These are phyloP conservation scores for Colletes collaris DNA, from an alignment of 2,888 invertebrate genomes.

Conservation along the genomic window DNA sequence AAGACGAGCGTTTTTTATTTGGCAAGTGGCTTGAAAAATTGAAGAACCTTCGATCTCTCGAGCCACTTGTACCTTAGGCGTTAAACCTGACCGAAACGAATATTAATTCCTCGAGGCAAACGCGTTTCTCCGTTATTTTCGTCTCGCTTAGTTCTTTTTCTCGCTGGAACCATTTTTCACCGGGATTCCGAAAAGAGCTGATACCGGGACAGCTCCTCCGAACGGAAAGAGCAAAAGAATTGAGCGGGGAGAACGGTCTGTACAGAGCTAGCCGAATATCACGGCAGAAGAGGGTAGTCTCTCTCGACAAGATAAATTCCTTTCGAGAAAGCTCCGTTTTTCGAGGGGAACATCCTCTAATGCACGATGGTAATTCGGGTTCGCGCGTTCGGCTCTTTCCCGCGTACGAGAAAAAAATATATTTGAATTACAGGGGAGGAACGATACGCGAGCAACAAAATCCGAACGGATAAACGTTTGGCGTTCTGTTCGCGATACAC, in stretches of 20 bases:
- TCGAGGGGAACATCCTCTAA: neutral
- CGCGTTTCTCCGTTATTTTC: neutral
- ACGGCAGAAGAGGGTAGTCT: too few species aligned
- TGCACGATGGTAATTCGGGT: neutral
- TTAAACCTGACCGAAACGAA: too few species aligned
- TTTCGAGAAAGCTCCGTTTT: neutral
- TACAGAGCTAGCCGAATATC: too few species aligned
- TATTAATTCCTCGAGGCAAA: conserved; percentile 33
- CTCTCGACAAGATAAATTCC: conserved; percentile 19
- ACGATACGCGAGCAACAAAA: too few species aligned
- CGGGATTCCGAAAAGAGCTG: conserved; percentile 19
- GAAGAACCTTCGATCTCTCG: neutral
- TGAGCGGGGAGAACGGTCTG: neutral
- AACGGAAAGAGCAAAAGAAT: conserved; percentile 18
- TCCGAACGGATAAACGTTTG: too few species aligned
- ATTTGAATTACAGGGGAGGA: too few species aligned
- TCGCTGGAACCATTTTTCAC: conserved; percentile 49
- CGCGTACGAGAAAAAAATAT: too few species aligned
- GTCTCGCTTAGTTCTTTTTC: conserved; percentile 41
- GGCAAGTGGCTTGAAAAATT: conserved; percentile 33
- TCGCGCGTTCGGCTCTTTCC: too few species aligned
- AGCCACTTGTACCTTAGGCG: too few species aligned
- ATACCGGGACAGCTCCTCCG: conserved; percentile 13
- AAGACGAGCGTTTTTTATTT: neutral
- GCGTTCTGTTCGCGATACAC: neutral